Evolutionary conservation across 1,140 invertebrate species (phyloP).

Genomic region (Leguminivora glycinivorella): DNA sequence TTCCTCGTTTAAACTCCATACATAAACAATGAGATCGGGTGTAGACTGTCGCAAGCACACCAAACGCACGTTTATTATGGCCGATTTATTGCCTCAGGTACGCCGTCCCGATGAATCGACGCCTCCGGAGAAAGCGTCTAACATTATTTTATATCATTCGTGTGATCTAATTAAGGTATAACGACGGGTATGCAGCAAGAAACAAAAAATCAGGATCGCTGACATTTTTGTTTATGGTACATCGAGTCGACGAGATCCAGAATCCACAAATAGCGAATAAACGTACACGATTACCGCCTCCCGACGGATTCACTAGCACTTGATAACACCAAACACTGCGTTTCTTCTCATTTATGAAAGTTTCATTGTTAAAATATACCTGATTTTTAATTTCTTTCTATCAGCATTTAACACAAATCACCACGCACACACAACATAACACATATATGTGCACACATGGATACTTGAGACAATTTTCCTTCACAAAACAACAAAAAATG

Average conservation of each 20-base stretch:
- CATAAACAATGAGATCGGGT: slow-evolving; percentile 79
- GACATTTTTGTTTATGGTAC: slow-evolving; percentile 81
- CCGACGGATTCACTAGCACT: slow-evolving; percentile 76
- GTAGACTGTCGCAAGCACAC: slow-evolving; percentile 75
- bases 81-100: slow-evolving; percentile 68
- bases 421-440: slow-evolving; percentile 79
- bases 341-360: slow-evolving; percentile 76
- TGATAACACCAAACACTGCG: slow-evolving; percentile 73
- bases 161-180: slow-evolving; percentile 77
- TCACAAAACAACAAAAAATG: slow-evolving; percentile 32
- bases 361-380: slow-evolving; percentile 71
- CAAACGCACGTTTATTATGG: slow-evolving; percentile 76
- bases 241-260: slow-evolving; percentile 78
- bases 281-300: slow-evolving; percentile 78
- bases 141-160: slow-evolving; percentile 75
- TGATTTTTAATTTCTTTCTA: slow-evolving; percentile 76
- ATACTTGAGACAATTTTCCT: slow-evolving; percentile 32
- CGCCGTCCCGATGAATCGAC: slow-evolving; percentile 53
- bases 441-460: slow-evolving; percentile 70
- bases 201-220: slow-evolving; percentile 80
- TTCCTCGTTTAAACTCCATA: slow-evolving; percentile 76
- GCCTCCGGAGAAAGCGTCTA: slow-evolving; percentile 68
- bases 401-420: slow-evolving; percentile 78
- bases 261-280: slow-evolving; percentile 79
- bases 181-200: slow-evolving; percentile 74